Conservation (phyloP, 1,140 invertebrate species). For the Calephelis virginiensis region DNA sequence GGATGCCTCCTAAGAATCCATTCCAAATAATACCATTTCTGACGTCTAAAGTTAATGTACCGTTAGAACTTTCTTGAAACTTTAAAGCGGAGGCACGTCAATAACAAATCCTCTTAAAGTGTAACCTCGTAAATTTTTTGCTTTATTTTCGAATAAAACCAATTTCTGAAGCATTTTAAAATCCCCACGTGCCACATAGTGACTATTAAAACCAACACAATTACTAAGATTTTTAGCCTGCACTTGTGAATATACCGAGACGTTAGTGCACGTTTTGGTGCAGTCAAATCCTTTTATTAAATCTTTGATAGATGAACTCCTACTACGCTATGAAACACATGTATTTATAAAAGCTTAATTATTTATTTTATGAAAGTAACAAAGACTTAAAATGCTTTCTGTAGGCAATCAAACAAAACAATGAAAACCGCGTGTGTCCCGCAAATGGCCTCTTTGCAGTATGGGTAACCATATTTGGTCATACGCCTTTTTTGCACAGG, state of each 20-base stretch:
- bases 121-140: slow-evolving; percentile 56
- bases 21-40: slow-evolving; percentile 65
- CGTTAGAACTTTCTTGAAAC: slow-evolving; percentile 43
- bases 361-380: too few relatives aligned
- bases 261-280: slow-evolving; percentile 48
- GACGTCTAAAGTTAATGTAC: slow-evolving; percentile 38
- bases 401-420: too few relatives aligned
- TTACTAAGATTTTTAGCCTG: slow-evolving; percentile 53
- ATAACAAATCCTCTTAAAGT: slow-evolving; percentile 41
- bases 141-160: slow-evolving; percentile 56
- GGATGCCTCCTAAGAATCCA: too few relatives aligned
- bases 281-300: slow-evolving; percentile 49
- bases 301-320: slow-evolving; percentile 40
- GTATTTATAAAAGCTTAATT: too few relatives aligned
- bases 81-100: slow-evolving; percentile 57
- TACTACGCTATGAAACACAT: too few relatives aligned
- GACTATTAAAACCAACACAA: slow-evolving; percentile 55
- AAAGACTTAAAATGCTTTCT: too few relatives aligned
- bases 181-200: slow-evolving; percentile 34
- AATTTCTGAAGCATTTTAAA: slow-evolving; percentile 27
- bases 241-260: slow-evolving; percentile 50
- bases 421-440: too few relatives aligned
- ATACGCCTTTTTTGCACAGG: too few relatives aligned
- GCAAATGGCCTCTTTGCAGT: too few relatives aligned
- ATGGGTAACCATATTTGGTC: too few relatives aligned